Percentiles rank a stretch among this genome's conserved stretches.
phyloP scores from a whole-genome alignment of 2,888 invertebrate genomes.

The Steinernema carpocapsae region DNA sequence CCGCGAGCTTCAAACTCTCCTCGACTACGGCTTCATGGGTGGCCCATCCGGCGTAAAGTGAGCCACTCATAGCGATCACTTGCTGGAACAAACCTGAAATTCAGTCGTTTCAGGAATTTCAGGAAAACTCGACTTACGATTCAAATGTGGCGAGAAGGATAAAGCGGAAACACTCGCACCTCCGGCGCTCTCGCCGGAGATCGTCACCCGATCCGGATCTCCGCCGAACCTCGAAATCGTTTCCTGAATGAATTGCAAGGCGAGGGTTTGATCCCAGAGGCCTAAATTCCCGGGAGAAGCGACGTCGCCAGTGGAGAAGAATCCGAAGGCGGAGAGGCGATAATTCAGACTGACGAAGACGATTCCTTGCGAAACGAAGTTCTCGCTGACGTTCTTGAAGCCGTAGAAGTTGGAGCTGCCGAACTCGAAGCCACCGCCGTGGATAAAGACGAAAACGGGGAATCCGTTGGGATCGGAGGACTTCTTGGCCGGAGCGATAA shows the following conservation, averaged over 20 bases:
- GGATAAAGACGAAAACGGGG: slow-evolving; percentile 92
- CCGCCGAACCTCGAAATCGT: slow-evolving; percentile 55
- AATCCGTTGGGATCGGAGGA: slow-evolving; percentile 70
- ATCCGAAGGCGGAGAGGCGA: slow-evolving; percentile 83
- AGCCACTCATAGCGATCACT: slow-evolving; percentile 56
- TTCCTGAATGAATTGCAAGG: slow-evolving; percentile 52
- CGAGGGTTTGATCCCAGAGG: slow-evolving; percentile 59
- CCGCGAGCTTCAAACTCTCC: slow-evolving; percentile 45
- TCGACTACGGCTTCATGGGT: slow-evolving; percentile 47
- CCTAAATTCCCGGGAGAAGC: slow-evolving; percentile 57
- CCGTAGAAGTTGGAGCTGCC: slow-evolving; percentile 72
- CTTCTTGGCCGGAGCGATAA: slow-evolving; percentile 78
- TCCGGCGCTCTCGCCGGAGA: slow-evolving; percentile 61
- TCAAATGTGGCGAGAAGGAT: slow-evolving; percentile 39
- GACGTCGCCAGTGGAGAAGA: slow-evolving; percentile 52
- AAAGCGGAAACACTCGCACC: slow-evolving; percentile 54
- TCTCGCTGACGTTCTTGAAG: slow-evolving; percentile 48
- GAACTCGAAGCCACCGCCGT: slow-evolving; percentile 87
- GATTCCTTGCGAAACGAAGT: slow-evolving; percentile 76
- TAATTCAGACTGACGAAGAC: slow-evolving; percentile 92
- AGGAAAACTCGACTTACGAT: neutral
- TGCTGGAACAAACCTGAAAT: slow-evolving; percentile 51
- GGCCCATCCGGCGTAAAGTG: slow-evolving; percentile 52
- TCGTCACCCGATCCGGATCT: slow-evolving; percentile 49
- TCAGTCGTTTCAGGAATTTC: neutral